phyloP scores from a whole-genome alignment of 2,113 vertebrate species.

The Otus sunia region DNA sequence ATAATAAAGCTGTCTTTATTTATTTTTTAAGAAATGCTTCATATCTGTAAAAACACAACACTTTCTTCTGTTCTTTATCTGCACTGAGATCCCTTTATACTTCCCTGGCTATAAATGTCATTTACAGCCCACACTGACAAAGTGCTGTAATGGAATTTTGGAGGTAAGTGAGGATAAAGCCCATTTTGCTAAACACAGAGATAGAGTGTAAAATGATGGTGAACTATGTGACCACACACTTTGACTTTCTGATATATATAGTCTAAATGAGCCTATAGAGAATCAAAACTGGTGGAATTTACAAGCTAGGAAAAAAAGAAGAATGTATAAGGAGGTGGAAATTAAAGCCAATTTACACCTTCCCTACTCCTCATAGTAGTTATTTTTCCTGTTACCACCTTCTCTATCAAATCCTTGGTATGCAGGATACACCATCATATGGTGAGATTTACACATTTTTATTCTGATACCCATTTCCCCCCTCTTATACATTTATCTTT shows the following conservation, averaged over 20 bases:
- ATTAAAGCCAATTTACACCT: neutral
- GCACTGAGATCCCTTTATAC: neutral
- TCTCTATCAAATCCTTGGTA: neutral
- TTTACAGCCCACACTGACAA: neutral
- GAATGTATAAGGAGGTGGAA: neutral
- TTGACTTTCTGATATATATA: neutral
- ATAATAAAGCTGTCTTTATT: constrained; percentile 15
- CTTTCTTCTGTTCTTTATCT: constrained; percentile 21
- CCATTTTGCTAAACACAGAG: neutral
- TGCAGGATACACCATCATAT: neutral
- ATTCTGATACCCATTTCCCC: neutral
- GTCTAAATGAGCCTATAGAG: neutral
- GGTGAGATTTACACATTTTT: neutral
- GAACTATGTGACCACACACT: neutral
- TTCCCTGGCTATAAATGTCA: neutral
- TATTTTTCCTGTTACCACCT: neutral
- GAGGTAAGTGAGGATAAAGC: neutral
- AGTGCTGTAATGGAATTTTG: neutral
- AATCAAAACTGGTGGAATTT: neutral
- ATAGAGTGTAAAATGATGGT: neutral
- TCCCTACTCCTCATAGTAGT: neutral
- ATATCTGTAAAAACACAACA: neutral
- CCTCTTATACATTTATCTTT: neutral
- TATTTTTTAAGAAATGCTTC: constrained; percentile 33
- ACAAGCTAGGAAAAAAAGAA: neutral